Percentiles rank a stretch among this genome's conserved stretches.
These are phyloP conservation scores for Sarcophaga rosellei DNA, from an alignment of 2,888 invertebrate genomes.

Conservation along the genomic window DNA sequence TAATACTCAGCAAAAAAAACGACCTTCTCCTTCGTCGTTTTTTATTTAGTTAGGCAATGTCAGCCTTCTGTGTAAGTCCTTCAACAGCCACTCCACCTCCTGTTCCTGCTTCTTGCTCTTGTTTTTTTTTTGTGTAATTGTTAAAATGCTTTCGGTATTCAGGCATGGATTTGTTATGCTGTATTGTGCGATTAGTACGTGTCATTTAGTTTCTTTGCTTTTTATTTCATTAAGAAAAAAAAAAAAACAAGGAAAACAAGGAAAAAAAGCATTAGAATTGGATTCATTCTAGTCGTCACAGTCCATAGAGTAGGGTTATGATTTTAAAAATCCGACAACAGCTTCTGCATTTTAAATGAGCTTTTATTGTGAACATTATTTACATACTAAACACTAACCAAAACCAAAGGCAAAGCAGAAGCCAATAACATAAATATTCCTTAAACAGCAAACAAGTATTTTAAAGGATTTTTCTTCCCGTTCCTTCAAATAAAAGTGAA, in stretches of 20 bases:
- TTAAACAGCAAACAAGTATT: no score
- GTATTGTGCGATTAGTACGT: slow-evolving; percentile 58
- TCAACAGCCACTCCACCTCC: background rate
- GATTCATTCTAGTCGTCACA: slow-evolving; percentile 37
- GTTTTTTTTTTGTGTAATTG: slow-evolving; percentile 23
- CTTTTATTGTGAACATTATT: slow-evolving; percentile 22
- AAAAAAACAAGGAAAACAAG: background rate
- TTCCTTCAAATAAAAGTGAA: no score
- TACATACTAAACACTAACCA: slow-evolving; percentile 9
- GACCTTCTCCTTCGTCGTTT: background rate
- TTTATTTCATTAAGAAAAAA: background rate
- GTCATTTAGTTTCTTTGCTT: slow-evolving; percentile 50
- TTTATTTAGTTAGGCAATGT: background rate
- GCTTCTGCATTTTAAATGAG: slow-evolving; percentile 54
- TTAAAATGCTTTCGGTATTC: slow-evolving; percentile 13
- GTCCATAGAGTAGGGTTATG: slow-evolving; percentile 35
- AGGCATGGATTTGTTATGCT: slow-evolving; percentile 46
- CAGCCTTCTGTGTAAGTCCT: background rate
- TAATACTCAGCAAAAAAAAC: background rate
- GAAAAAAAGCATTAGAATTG: slow-evolving; percentile 28
- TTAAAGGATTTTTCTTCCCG: no score
- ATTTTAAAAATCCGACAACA: slow-evolving; percentile 46
- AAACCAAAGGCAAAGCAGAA: background rate
- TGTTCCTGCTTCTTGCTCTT: background rate
- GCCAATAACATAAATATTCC: slow-evolving; percentile 1